Evolutionary conservation across 2,888 invertebrate species (phyloP).

Genomic region (Ennomos fuscantarius): DNA sequence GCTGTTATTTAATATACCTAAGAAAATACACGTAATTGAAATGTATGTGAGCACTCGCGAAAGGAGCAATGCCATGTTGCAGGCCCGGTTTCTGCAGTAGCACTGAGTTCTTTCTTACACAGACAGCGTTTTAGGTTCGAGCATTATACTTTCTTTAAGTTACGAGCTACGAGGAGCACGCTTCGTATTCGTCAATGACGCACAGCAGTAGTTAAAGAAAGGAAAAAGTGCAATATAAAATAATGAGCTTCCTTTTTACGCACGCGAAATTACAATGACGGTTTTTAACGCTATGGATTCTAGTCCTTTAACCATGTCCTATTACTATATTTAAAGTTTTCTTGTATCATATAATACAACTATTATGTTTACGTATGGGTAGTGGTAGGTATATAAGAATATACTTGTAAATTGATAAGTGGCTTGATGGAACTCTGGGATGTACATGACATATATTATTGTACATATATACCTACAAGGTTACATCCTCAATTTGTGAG

Average conservation of each 20-base stretch:
- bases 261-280: too few species aligned
- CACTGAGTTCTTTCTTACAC: conserved; percentile 59
- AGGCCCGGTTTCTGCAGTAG: conserved; percentile 61
- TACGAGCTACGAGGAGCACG: conserved; percentile 9
- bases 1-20: conserved; percentile 57
- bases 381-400: too few species aligned
- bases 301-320: too few species aligned
- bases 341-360: too few species aligned
- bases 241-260: conserved; percentile 21
- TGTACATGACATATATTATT: too few species aligned
- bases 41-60: conserved; percentile 51
- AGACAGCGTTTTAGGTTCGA: conserved; percentile 50
- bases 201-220: conserved; percentile 40
- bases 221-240: conserved; percentile 31
- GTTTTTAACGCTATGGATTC: too few species aligned
- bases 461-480: too few species aligned
- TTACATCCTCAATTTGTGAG: too few species aligned
- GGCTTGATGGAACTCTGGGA: too few species aligned
- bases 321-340: too few species aligned
- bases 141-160: conserved; percentile 76
- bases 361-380: too few species aligned
- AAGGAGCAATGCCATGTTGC: conserved; percentile 69
- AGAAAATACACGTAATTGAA: conserved; percentile 50
- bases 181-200: conserved; percentile 23
- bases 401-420: too few species aligned